phyloP scores from a whole-genome alignment of 1,140 invertebrate genomes.

The Steinernema khuongi region DNA sequence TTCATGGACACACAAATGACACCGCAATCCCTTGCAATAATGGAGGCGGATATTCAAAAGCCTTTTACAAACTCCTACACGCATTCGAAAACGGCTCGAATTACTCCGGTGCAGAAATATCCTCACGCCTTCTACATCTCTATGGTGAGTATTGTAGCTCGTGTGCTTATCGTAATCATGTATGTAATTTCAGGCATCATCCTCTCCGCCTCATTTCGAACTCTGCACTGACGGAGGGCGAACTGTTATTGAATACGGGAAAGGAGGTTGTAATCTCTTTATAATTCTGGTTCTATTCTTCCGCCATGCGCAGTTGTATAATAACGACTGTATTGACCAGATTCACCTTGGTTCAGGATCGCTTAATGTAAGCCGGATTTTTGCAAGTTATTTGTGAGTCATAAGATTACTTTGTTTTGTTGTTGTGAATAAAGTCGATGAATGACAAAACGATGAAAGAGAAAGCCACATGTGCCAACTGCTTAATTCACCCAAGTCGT shows the following conservation, averaged over 20 bases:
- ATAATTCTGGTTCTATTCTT: neutral
- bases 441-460: too few species aligned
- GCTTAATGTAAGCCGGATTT: neutral
- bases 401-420: too few species aligned
- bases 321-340: neutral
- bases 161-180: neutral
- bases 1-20: constrained; percentile 9
- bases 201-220: neutral
- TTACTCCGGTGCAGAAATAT: neutral
- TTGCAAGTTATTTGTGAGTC: neutral
- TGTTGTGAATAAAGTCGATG: too few species aligned
- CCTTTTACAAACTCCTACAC: neutral
- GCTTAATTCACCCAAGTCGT: too few species aligned
- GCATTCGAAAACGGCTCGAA: neutral
- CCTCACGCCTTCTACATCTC: neutral
- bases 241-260: neutral
- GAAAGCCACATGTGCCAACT: too few species aligned
- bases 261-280: neutral
- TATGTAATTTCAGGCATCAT: neutral
- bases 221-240: neutral
- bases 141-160: neutral
- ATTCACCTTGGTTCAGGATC: neutral
- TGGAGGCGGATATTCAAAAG: neutral
- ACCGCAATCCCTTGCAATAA: neutral
- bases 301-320: neutral